Percentiles rank a stretch among this genome's conserved stretches.
phyloP scores from a whole-genome alignment of 2,113 vertebrate genomes.

The Dicerorhinus sumatrensis region DNA sequence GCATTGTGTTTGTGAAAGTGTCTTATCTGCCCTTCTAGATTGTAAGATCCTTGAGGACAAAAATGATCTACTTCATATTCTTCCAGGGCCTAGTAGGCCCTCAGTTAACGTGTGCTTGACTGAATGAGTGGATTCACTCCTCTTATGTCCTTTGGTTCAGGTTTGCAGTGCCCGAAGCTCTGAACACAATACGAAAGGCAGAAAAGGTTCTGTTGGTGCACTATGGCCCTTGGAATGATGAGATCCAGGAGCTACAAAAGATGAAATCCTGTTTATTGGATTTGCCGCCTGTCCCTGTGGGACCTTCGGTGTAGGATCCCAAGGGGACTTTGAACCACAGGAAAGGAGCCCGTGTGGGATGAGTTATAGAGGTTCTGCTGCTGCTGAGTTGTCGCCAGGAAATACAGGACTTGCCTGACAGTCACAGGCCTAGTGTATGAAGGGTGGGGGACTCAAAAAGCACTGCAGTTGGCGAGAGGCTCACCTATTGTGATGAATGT shows the following conservation, averaged over 20 bases:
- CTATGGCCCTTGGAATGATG: conserved; percentile 86
- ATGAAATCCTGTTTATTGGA: conserved; percentile 92
- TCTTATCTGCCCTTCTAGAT: neutral
- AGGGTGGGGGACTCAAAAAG: neutral
- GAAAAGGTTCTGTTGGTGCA: conserved; percentile 90
- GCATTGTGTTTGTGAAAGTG: neutral
- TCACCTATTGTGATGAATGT: neutral
- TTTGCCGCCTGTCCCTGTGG: conserved; percentile 67
- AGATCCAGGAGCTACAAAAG: conserved; percentile 91
- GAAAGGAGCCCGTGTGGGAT: conserved; percentile 56
- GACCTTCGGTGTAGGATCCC: conserved; percentile 57
- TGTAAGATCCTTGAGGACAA: neutral
- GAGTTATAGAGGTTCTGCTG: neutral
- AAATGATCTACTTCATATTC: neutral
- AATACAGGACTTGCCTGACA: neutral
- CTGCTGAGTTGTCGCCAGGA: neutral
- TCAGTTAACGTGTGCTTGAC: neutral
- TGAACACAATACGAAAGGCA: conserved; percentile 89
- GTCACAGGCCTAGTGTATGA: neutral
- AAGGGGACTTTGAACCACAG: conserved; percentile 50
- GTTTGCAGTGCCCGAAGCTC: conserved; percentile 86
- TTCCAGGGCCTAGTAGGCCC: neutral
- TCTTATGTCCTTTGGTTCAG: conserved; percentile 75
- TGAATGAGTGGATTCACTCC: neutral
- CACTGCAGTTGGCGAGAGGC: neutral